phyloP scores from a whole-genome alignment of 2,888 invertebrate genomes.

The Gandaritis pyraliata region DNA sequence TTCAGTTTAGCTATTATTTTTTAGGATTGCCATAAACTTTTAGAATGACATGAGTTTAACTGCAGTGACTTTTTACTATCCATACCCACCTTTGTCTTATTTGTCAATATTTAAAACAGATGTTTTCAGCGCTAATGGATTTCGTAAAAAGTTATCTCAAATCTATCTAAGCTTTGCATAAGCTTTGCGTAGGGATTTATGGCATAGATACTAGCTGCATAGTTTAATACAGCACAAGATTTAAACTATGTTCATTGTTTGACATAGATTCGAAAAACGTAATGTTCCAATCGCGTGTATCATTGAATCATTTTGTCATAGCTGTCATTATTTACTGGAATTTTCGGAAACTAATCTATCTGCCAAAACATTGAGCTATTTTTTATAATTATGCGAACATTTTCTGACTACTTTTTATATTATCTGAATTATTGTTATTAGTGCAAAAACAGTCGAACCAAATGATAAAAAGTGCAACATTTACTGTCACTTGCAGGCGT shows the following conservation, averaged over 20 bases:
- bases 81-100: background rate
- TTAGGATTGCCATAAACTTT: background rate
- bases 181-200: background rate
- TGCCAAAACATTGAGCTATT: conserved; percentile 4
- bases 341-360: conserved; percentile 17
- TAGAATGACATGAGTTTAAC: too few species aligned
- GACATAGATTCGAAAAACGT: conserved; percentile 18
- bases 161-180: background rate
- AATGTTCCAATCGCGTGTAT: conserved; percentile 28
- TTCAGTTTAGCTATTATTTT: background rate
- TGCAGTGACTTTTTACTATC: too few species aligned
- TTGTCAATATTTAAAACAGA: background rate
- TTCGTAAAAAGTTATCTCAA: background rate
- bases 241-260: conserved; percentile 7
- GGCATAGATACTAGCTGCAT: background rate
- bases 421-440: background rate
- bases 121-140: background rate
- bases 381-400: background rate
- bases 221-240: too few species aligned
- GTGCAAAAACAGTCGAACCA: conserved; percentile 34
- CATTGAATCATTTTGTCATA: conserved; percentile 15
- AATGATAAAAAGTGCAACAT: conserved; percentile 41
- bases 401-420: background rate
- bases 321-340: conserved; percentile 17
- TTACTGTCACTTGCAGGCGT: conserved; percentile 36